Conservation (phyloP, 2,888 invertebrate genomes). For the Drosophila bunnanda region DNA sequence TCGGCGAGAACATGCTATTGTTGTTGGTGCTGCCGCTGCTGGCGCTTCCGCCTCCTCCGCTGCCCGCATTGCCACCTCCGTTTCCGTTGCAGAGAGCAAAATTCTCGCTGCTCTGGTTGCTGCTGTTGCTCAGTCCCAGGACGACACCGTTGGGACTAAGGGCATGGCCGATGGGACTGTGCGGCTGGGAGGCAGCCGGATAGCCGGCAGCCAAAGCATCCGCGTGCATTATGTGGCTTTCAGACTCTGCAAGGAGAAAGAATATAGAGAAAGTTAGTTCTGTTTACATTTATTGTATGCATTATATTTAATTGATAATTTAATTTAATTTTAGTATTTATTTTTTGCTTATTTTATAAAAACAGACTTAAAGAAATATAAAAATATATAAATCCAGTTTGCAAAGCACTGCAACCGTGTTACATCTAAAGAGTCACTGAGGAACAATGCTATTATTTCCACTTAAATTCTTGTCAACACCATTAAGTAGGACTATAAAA, state of each 20-base stretch:
- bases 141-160: slow-evolving; percentile 75
- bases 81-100: slow-evolving; percentile 66
- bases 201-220: slow-evolving; percentile 68
- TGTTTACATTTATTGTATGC: rapidly evolving
- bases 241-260: slow-evolving; percentile 65
- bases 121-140: slow-evolving; percentile 78
- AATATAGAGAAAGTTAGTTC: not conserved
- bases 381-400: not conserved
- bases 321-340: not conserved
- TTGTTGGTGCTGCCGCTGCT: slow-evolving; percentile 67
- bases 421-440: not conserved
- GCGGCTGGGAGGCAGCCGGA: slow-evolving; percentile 63
- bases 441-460: not conserved
- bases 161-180: slow-evolving; percentile 78
- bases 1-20: slow-evolving; percentile 72
- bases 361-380: not conserved
- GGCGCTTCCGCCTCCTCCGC: slow-evolving; percentile 59
- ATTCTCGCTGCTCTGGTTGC: slow-evolving; percentile 75
- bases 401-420: not conserved
- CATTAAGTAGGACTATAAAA: not conserved
- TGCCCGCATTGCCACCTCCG: slow-evolving; percentile 63
- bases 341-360: not conserved
- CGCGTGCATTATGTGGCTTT: slow-evolving; percentile 79
- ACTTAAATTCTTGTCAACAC: not conserved
- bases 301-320: not conserved